Conservation (phyloP, 2,888 invertebrate genomes). For the Folsomia manolachei region DNA sequence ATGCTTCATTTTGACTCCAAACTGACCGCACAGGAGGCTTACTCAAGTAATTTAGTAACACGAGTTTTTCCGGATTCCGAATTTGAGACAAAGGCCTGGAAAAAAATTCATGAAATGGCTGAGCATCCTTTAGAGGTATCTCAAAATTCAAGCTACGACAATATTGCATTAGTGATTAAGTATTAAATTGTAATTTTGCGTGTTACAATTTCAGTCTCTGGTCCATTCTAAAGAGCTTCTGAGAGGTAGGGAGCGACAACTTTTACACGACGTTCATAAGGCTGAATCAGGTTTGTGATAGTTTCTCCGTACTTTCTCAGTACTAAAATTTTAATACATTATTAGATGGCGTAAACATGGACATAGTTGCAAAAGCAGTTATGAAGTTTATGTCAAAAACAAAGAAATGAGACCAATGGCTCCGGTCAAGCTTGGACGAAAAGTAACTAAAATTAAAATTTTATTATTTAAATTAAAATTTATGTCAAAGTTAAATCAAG, state of each 20-base stretch:
- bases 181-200: not conserved
- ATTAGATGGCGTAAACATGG: constrained; percentile 62
- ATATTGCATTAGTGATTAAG: not conserved
- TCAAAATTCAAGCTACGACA: not conserved
- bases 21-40: constrained; percentile 75
- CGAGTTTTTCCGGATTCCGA: constrained; percentile 67
- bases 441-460: not conserved
- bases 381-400: not conserved
- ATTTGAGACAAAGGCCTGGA: constrained; percentile 62
- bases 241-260: constrained; percentile 60
- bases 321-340: too few species aligned
- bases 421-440: too few species aligned
- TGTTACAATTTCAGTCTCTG: constrained; percentile 60
- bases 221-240: constrained; percentile 68
- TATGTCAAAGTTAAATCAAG: not conserved
- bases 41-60: constrained; percentile 71
- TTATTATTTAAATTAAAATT: not conserved
- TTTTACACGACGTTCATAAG: constrained; percentile 64
- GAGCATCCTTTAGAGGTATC: constrained; percentile 24
- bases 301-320: too few species aligned
- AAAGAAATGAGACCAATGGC: not conserved
- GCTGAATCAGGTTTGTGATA: too few species aligned
- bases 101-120: constrained; percentile 5
- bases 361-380: constrained; percentile 12
- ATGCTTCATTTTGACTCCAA: constrained; percentile 67